These are phyloP conservation scores for Drosophila athabasca DNA, from an alignment of 1,140 invertebrate species.

Conservation along the genomic window DNA sequence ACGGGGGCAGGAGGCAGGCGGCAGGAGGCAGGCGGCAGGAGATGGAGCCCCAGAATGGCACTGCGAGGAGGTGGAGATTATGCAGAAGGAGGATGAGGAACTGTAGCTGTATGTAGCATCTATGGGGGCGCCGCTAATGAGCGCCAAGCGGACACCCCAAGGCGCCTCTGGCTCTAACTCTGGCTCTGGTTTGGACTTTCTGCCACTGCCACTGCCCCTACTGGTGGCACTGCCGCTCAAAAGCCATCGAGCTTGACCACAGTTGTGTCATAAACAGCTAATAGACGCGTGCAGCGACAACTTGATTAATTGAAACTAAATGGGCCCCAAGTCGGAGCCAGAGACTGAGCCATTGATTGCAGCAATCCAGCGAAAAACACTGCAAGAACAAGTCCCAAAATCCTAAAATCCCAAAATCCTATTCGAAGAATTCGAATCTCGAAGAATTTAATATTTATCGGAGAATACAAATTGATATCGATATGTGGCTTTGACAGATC, in stretches of 20 bases:
- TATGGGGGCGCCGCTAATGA: slow-evolving; percentile 73
- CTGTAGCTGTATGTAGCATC: slow-evolving; percentile 7
- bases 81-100: slow-evolving; percentile 1
- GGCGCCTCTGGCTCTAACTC: background rate
- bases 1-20: no score
- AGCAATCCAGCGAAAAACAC: background rate
- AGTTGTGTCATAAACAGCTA: slow-evolving; percentile 73
- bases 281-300: slow-evolving; percentile 77
- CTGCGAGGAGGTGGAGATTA: background rate
- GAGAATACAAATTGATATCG: no score
- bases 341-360: slow-evolving; percentile 24
- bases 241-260: slow-evolving; percentile 15
- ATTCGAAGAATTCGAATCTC: no score
- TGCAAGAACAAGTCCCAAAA: no score
- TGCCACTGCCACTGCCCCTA: no score
- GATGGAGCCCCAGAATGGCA: no score
- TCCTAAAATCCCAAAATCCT: no score
- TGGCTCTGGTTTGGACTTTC: no score
- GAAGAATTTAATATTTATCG: no score
- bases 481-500: no score
- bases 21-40: no score
- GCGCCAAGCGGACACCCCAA: slow-evolving; percentile 36
- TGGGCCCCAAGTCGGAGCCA: slow-evolving; percentile 22
- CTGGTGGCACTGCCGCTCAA: no score
- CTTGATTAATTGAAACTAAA: slow-evolving; percentile 79